Percentiles rank a stretch among this genome's conserved stretches.
Conservation (phyloP, 2,113 vertebrate species). For the Enhydra lutris region DNA sequence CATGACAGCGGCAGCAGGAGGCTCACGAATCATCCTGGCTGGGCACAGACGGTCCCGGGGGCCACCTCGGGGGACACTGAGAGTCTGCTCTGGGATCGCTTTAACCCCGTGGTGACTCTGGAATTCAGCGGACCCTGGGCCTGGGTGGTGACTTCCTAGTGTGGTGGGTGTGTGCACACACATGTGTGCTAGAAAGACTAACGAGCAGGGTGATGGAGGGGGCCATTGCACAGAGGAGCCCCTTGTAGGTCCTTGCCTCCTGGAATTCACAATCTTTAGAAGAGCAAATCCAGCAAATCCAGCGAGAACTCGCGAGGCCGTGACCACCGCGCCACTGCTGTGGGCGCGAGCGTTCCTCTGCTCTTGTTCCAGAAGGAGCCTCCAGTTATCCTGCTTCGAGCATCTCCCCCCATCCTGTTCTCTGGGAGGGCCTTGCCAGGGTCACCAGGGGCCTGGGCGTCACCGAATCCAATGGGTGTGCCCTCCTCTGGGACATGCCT, state of each 20-base stretch:
- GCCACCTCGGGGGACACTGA: fast-evolving
- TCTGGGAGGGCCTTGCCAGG: not conserved
- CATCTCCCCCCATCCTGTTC: fast-evolving
- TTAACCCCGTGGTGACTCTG: not conserved
- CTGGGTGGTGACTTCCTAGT: not conserved
- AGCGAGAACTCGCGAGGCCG: fast-evolving
- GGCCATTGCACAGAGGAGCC: not conserved
- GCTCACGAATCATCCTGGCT: not conserved
- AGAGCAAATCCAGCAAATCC: not conserved
- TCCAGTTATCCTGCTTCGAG: fast-evolving
- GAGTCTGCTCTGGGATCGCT: not conserved
- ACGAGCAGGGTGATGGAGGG: fast-evolving
- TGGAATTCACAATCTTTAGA: not conserved
- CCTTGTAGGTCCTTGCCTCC: not conserved
- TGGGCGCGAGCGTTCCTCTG: fast-evolving
- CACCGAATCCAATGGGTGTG: fast-evolving
- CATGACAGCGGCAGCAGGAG: not conserved
- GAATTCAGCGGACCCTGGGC: not conserved
- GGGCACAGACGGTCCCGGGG: fast-evolving
- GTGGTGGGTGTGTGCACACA: fast-evolving
- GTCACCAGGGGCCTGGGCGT: not conserved
- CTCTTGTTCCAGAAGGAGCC: not conserved
- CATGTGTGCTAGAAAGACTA: not conserved
- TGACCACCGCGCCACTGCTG: fast-evolving
- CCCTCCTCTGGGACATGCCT: not conserved